A percentile compares a stretch with the other conserved stretches of the same genome.
phyloP scores from a whole-genome alignment of 1,140 invertebrate genomes.

The Heterodera schachtii region DNA sequence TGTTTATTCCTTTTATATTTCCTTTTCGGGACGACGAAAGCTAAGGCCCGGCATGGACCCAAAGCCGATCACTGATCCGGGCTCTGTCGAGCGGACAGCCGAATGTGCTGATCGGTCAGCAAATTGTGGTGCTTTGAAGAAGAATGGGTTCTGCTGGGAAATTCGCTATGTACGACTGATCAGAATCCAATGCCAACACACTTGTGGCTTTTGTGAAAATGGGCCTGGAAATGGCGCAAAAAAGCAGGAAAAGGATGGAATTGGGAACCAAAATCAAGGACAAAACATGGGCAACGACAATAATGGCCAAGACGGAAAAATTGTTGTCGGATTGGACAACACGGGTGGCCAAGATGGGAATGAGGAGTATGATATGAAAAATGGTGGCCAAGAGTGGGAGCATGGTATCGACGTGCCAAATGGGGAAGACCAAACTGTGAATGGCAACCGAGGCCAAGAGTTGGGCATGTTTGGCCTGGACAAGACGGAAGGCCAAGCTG shows the following conservation, averaged over 20 bases:
- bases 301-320: too few relatives aligned
- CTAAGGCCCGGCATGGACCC: slow-evolving; percentile 21
- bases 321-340: too few relatives aligned
- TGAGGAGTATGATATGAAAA: too few relatives aligned
- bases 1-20: too few relatives aligned
- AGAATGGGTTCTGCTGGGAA: slow-evolving; percentile 31
- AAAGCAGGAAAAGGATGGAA: too few relatives aligned
- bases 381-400: too few relatives aligned
- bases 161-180: slow-evolving; percentile 28
- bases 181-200: slow-evolving; percentile 32
- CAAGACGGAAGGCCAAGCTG: not conserved
- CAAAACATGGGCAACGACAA: too few relatives aligned
- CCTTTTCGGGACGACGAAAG: slow-evolving; percentile 19
- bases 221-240: too few relatives aligned
- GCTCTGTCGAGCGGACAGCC: not conserved
- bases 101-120: slow-evolving; percentile 26
- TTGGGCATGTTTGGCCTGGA: not conserved
- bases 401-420: not conserved
- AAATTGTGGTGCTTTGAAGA: slow-evolving; percentile 14
- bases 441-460: not conserved
- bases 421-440: not conserved
- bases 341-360: not conserved
- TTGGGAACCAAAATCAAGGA: too few relatives aligned
- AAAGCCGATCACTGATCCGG: slow-evolving; percentile 12
- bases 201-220: slow-evolving; percentile 29